Evolutionary conservation across 1,140 invertebrate species (phyloP).

Genomic region (Pissodes strobi): DNA sequence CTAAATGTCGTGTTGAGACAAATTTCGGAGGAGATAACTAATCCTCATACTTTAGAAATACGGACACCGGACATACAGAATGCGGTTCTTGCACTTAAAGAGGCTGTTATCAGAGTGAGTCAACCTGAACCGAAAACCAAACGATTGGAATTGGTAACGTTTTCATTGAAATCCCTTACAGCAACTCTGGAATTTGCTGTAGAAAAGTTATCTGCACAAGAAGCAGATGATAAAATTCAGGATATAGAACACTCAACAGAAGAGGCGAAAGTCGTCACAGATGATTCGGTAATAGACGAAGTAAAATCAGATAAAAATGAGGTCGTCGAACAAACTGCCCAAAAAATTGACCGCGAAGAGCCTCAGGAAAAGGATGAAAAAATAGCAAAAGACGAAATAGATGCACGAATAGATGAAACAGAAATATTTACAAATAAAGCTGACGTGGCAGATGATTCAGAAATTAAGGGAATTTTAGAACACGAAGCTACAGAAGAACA

Average conservation of each 20-base stretch:
- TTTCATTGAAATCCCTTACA: slow-evolving; percentile 28
- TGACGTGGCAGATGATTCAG: neutral
- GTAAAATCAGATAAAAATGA: neutral
- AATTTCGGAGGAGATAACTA: slow-evolving; percentile 5
- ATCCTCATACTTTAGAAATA: slow-evolving; percentile 14
- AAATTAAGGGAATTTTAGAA: neutral
- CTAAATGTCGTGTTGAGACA: slow-evolving; percentile 15
- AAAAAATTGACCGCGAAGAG: neutral
- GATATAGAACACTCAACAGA: neutral
- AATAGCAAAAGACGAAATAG: neutral
- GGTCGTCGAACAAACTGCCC: neutral
- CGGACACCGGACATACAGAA: slow-evolving; percentile 16
- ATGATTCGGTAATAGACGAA: neutral
- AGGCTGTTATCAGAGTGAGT: slow-evolving; percentile 22
- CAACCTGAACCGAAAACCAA: neutral
- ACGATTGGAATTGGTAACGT: slow-evolving; percentile 10
- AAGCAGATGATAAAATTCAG: neutral
- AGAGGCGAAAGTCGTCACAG: neutral
- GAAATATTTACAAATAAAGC: neutral
- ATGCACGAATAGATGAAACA: neutral
- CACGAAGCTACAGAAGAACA: neutral
- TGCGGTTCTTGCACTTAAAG: slow-evolving; percentile 23
- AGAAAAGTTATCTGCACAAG: neutral
- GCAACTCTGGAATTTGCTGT: slow-evolving; percentile 4
- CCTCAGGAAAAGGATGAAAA: neutral